Conservation (phyloP, 2,113 vertebrate species). For the Camelus bactrianus region DNA sequence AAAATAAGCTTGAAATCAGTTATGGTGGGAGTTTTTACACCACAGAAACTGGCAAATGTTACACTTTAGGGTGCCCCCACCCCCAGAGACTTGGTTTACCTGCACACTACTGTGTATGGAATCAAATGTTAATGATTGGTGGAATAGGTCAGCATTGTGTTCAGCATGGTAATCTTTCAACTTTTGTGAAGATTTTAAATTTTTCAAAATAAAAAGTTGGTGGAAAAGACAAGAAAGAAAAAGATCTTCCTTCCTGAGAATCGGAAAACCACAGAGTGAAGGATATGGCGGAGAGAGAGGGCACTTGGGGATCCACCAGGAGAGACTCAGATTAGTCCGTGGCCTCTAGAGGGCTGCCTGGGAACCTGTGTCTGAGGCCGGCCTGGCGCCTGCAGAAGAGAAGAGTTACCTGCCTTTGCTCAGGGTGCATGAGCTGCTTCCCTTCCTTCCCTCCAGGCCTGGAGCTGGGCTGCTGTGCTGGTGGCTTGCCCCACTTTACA, state of each 20-base stretch:
- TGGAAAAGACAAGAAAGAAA: not conserved
- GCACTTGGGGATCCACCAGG: not conserved
- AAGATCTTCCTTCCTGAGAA: not conserved
- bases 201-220: not conserved
- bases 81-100: not conserved
- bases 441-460: not conserved
- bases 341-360: not conserved
- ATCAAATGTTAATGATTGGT: not conserved
- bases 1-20: conserved; percentile 19
- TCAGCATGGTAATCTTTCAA: not conserved
- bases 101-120: not conserved
- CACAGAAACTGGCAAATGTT: not conserved
- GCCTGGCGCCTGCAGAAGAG: too few relatives aligned
- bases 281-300: not conserved
- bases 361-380: not conserved
- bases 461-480: not conserved
- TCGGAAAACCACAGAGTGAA: not conserved
- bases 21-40: not conserved
- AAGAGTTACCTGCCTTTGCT: not conserved
- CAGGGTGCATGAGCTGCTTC: accelerated
- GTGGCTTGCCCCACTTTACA: not conserved
- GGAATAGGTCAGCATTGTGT: not conserved
- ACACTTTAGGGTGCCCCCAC: not conserved
- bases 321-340: too few relatives aligned
- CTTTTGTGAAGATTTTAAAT: not conserved